Base-by-base conservation (phyloP, 2,888 invertebrate genomes). In the Tetragonula carbonaria region DNA sequence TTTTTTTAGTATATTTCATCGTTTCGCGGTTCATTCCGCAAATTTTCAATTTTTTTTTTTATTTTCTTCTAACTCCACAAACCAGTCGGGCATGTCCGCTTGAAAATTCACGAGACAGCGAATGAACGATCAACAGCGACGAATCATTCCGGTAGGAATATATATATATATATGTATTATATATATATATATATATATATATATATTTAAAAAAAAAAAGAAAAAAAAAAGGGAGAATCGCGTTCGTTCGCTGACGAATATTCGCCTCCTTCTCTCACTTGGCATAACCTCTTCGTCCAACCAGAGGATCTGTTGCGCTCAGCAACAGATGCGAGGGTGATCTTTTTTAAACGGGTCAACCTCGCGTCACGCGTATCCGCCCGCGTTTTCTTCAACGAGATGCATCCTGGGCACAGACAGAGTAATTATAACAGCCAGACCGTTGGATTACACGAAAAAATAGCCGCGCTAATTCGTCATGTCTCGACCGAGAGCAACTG, bases 261-360 rank as follows among this genome's bases (percentile, higher is more conserved):
- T 28, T 68, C 59, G 45, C 21, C 51, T 73, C 73, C 55, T 65
- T 50, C 21, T 65, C 50, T 51, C 65, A n/a, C 51, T 11, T 38
- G 51, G 50, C 14, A 13, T 4, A 18, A n/a, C 38, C 67, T 78
- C 67, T 67, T 45, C 67, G 70, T 72, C 57, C 51, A 28, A 57
- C 55, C 45, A 51, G 55, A 51, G 68, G 76, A 77, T 79, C 82
- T 84, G 85, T 85, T 85, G 85, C 82, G 73, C 74, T 79, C 81
- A 71, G 83, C 80, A 82, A 86, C 84, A 86, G 82, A 87, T 78
- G 80, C 84, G 76, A 87, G 90, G 80, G 80, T 83, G 86, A 85
- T 85, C 84, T 90, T 90, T 88, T 89, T 90, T 90, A 90, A 89
- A 87, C 85, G 85, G 80, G 87, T 88, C 87, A 86, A 87, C 76